Evolutionary conservation across 2,113 vertebrate genomes (phyloP).

Genomic region (Muntiacus reevesi): DNA sequence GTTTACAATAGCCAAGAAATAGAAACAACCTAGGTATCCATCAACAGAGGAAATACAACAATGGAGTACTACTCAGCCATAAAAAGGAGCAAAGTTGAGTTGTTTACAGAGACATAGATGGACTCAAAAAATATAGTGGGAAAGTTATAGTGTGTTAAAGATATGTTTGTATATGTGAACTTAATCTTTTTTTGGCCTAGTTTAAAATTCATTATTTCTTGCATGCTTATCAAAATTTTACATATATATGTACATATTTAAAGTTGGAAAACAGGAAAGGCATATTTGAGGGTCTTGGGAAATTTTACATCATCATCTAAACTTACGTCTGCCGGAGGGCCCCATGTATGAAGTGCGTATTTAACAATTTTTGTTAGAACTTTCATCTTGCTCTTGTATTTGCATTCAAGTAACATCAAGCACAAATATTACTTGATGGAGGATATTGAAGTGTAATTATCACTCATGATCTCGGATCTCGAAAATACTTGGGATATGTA

Average conservation of each 20-base stretch:
- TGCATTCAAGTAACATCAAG: not conserved
- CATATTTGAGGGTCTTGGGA: not conserved
- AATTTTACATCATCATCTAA: not conserved
- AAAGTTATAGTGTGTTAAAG: not conserved
- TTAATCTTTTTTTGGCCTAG: not conserved
- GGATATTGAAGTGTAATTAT: not conserved
- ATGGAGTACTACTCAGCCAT: not conserved
- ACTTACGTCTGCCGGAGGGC: not conserved
- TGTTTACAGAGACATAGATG: not conserved
- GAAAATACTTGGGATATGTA: not conserved
- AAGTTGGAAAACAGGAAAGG: not conserved
- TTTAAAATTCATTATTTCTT: not conserved
- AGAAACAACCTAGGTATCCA: not conserved
- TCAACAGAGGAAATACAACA: not conserved
- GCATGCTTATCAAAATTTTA: not conserved
- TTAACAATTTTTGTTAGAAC: constrained; percentile 11
- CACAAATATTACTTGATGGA: not conserved
- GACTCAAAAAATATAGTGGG: not conserved
- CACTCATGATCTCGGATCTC: not conserved
- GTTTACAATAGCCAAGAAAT: not conserved
- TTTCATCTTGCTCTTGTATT: not conserved
- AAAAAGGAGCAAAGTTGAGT: not conserved
- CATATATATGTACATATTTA: not conserved
- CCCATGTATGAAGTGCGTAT: not conserved
- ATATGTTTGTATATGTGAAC: not conserved